Conservation (phyloP, 2,888 invertebrate species). For the Papilio gigon region DNA sequence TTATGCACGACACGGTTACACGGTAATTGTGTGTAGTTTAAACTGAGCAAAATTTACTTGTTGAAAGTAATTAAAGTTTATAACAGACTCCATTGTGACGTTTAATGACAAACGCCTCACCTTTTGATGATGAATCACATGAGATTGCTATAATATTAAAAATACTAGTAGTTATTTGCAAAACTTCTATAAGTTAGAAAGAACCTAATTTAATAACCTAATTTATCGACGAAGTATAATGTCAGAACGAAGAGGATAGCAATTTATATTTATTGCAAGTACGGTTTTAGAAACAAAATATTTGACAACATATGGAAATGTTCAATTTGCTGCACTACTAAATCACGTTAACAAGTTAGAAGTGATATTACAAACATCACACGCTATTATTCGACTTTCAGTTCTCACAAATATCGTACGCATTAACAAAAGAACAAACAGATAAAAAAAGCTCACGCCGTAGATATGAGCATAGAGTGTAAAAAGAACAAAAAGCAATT, state of each 20-base stretch:
- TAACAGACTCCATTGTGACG: neutral
- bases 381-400: neutral
- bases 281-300: neutral
- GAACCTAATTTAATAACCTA: too few relatives aligned
- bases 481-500: constrained; percentile 45
- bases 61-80: neutral
- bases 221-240: too few relatives aligned
- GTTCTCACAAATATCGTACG: neutral
- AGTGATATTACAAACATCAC: neutral
- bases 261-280: too few relatives aligned
- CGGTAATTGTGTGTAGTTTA: constrained; percentile 40
- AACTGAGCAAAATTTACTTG: constrained; percentile 40
- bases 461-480: constrained; percentile 38
- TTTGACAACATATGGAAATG: too few relatives aligned
- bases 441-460: constrained; percentile 28
- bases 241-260: too few relatives aligned
- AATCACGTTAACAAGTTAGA: neutral
- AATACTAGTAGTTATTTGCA: too few relatives aligned
- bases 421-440: constrained; percentile 15
- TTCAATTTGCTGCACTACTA: too few relatives aligned
- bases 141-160: neutral
- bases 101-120: neutral
- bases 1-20: constrained; percentile 44
- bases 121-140: neutral
- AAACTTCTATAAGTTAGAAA: too few relatives aligned